phyloP scores from a whole-genome alignment of 2,888 invertebrate genomes.

The Ctenicera cuprea region DNA sequence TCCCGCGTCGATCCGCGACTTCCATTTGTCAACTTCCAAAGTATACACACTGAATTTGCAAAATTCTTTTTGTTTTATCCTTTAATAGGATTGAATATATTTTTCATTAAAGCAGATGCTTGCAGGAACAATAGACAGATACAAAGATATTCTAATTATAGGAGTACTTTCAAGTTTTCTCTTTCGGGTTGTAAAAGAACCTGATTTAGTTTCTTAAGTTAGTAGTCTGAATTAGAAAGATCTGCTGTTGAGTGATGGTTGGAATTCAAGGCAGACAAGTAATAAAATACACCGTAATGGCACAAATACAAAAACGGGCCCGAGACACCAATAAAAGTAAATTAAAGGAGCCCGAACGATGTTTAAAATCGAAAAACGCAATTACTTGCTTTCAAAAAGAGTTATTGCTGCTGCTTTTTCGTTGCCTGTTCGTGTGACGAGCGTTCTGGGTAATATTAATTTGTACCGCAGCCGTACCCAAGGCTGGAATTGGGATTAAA shows the following conservation, averaged over 20 bases:
- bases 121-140: not conserved
- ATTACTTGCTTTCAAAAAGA: conserved; percentile 62
- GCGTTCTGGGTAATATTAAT: conserved; percentile 59
- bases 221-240: conserved; percentile 39
- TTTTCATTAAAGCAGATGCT: conserved; percentile 5
- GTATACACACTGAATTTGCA: conserved; percentile 29
- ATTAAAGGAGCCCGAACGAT: conserved; percentile 63
- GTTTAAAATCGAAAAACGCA: conserved; percentile 66
- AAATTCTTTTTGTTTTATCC: conserved; percentile 14
- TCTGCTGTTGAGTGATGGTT: conserved; percentile 50
- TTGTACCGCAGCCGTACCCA: conserved; percentile 47
- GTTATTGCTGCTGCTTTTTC: conserved; percentile 62
- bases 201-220: not conserved
- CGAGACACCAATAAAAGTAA: conserved; percentile 65
- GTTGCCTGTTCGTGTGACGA: conserved; percentile 67
- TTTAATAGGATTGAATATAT: conserved; percentile 22
- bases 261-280: conserved; percentile 45
- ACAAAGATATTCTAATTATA: conserved; percentile 7
- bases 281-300: conserved; percentile 54
- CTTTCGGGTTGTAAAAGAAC: not conserved
- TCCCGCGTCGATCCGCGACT: conserved; percentile 40
- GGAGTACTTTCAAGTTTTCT: not conserved
- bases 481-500: conserved; percentile 46
- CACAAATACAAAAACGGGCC: conserved; percentile 60
- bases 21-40: conserved; percentile 48